Evolutionary conservation across 2,113 vertebrate species (phyloP).

Genomic region (Cephalopholis sonnerati): DNA sequence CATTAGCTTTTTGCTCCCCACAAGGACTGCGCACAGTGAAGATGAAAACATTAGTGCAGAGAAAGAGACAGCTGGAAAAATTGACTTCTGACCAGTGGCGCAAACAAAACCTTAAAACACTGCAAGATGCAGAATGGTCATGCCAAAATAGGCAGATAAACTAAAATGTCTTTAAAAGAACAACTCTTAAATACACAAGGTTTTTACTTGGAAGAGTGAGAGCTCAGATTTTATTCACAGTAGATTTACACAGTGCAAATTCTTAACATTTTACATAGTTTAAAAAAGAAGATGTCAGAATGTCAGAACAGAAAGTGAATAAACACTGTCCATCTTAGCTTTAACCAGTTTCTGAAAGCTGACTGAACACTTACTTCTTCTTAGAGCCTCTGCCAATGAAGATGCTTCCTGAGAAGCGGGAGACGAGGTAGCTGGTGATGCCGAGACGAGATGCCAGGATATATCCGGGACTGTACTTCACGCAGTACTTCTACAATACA

Average conservation of each 20-base stretch:
- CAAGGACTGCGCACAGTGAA: slow-evolving; percentile 87
- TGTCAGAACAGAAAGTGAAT: background rate
- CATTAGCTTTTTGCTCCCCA: slow-evolving; percentile 95
- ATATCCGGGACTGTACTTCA: slow-evolving; percentile 97
- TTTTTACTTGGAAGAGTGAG: background rate
- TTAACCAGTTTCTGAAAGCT: background rate
- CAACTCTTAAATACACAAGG: background rate
- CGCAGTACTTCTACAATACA: slow-evolving; percentile 92
- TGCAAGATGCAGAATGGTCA: background rate
- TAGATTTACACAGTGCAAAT: background rate
- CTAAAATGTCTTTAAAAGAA: no score
- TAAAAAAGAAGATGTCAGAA: background rate
- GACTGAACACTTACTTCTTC: slow-evolving; percentile 89
- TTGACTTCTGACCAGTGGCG: background rate
- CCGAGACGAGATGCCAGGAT: slow-evolving; percentile 95
- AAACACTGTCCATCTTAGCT: no score
- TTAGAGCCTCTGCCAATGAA: slow-evolving; percentile 98
- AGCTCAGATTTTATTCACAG: background rate
- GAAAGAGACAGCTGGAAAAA: background rate
- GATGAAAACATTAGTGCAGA: background rate
- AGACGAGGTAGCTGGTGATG: slow-evolving; percentile 96
- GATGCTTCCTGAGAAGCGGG: slow-evolving; percentile 98
- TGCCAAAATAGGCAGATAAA: background rate
- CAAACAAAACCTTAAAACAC: background rate
- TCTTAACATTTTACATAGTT: background rate